A percentile compares a stretch with the other conserved stretches of the same genome.
Conservation (phyloP, 2,888 invertebrate genomes). For the Perizoma affinitatum region DNA sequence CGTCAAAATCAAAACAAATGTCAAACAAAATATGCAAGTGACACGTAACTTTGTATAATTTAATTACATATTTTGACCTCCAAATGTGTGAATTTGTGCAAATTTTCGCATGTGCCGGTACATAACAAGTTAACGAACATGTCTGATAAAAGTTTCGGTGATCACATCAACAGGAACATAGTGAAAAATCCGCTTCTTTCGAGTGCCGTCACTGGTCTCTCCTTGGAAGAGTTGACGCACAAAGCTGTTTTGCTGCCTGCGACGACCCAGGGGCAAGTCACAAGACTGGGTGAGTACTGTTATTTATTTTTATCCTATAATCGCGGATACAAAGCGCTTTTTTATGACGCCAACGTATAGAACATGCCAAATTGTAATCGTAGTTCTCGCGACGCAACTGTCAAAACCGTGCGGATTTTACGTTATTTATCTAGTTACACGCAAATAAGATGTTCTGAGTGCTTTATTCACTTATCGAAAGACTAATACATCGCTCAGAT, state of each 20-base stretch:
- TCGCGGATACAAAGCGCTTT: slow-evolving; percentile 48
- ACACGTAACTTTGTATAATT: slow-evolving; percentile 81
- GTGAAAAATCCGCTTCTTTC: slow-evolving; percentile 88
- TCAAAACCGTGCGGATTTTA: slow-evolving; percentile 46
- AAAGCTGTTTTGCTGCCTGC: slow-evolving; percentile 89
- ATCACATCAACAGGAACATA: slow-evolving; percentile 68
- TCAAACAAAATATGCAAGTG: slow-evolving; percentile 77
- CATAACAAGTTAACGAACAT: slow-evolving; percentile 57
- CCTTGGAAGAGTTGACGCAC: slow-evolving; percentile 89
- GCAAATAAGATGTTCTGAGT: slow-evolving; percentile 27
- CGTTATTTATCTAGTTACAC: slow-evolving; percentile 32
- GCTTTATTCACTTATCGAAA: slow-evolving; percentile 18
- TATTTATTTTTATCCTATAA: slow-evolving; percentile 64
- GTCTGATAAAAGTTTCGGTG: slow-evolving; percentile 80
- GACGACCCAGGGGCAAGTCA: slow-evolving; percentile 65
- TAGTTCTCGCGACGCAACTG: slow-evolving; percentile 47
- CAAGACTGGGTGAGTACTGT: slow-evolving; percentile 73
- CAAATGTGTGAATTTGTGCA: slow-evolving; percentile 78
- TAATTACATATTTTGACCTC: slow-evolving; percentile 79
- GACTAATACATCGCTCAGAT: slow-evolving; percentile 12
- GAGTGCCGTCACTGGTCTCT: slow-evolving; percentile 88
- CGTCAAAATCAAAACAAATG: slow-evolving; percentile 24
- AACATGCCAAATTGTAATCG: slow-evolving; percentile 49
- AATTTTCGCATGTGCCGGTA: slow-evolving; percentile 65
- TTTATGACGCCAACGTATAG: slow-evolving; percentile 53